These are phyloP conservation scores for Ectemnius lituratus DNA, from an alignment of 2,888 invertebrate genomes.

Conservation along the genomic window DNA sequence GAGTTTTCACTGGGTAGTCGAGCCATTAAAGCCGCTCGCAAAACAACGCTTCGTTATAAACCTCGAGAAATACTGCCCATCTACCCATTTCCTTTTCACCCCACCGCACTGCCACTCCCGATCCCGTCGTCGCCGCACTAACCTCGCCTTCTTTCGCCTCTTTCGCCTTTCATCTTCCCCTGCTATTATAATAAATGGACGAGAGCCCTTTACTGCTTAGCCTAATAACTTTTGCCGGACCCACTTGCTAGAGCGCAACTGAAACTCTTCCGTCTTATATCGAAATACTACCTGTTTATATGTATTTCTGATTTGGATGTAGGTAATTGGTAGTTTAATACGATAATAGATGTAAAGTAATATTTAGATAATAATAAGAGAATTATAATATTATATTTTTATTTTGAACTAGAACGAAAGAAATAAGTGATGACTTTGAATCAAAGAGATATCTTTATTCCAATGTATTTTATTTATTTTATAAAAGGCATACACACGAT, in stretches of 20 bases:
- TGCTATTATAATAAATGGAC: constrained; percentile 64
- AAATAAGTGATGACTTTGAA: too few relatives aligned
- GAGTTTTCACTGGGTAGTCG: constrained; percentile 61
- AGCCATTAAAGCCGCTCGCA: constrained; percentile 67
- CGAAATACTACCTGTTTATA: too few relatives aligned
- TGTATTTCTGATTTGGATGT: too few relatives aligned
- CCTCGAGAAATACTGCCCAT: constrained; percentile 47
- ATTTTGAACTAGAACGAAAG: too few relatives aligned
- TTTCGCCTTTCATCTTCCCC: constrained; percentile 10
- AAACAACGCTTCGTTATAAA: constrained; percentile 70
- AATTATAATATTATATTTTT: too few relatives aligned
- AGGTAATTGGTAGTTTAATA: too few relatives aligned
- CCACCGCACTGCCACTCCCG: not conserved
- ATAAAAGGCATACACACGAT: not conserved
- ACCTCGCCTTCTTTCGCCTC: constrained; percentile 10
- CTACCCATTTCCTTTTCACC: constrained; percentile 26
- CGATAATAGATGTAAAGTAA: too few relatives aligned
- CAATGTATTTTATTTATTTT: too few relatives aligned
- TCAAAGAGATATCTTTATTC: too few relatives aligned
- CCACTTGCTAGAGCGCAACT: constrained; percentile 11
- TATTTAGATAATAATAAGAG: too few relatives aligned
- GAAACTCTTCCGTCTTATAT: too few relatives aligned
- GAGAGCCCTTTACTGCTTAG: constrained; percentile 51
- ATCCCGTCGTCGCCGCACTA: not conserved
- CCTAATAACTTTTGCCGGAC: constrained; percentile 51